Evolutionary conservation across 2,797 vertebrate species (phyloP), one percentile per base, ranked within the genome.

Genomic region (Sus cebifrons): DNA sequence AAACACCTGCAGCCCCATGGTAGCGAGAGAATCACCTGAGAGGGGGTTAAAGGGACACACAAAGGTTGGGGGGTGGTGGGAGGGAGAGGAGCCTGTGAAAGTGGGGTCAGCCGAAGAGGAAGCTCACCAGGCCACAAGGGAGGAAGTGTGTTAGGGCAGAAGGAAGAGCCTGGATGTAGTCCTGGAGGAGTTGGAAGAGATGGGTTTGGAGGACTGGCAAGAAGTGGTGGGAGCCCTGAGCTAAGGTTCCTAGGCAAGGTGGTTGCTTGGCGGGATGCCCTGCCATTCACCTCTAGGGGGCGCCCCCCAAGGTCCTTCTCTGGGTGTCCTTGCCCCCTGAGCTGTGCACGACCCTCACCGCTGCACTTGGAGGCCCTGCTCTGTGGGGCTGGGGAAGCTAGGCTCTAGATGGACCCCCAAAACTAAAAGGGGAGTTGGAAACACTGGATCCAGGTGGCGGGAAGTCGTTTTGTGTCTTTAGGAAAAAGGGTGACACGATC

Each of bases 291-390:
- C 36, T 71, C 27, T 6, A 81, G 36, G 74, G 29, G 71, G 27
- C 0, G 3, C 56, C 64, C 21, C 32, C 27, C 18, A 29, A 79
- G 13, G 6, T 12, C 58, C 29, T 25, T 29, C 27, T 65, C 3
- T 2, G 0, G 0, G 18, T 4, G 36, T 58, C 87, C 15, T 1
- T 52, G 40, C 0, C 13, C 13, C 17, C 40, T 2, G 23, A 0
- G n/a, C 12, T 0, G 5, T 0, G 27, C 20, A 40, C 21, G 6
- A 15, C 5, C 62, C 58, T 40, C 13, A 16, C 0, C 4, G 27
- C 44, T 32, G 32, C 32, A 67, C 0, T 0, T 1, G 13, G 49
- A 44, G 52, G 64, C 5, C 49, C 36, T 60, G 36, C 3, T 44
- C 36, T 71, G 17, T 64, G 5, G n/a, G 52, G 23, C 25, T 40